Base-by-base conservation (phyloP, 2,113 vertebrate species). In the Tympanuchus pallidicinctus region DNA sequence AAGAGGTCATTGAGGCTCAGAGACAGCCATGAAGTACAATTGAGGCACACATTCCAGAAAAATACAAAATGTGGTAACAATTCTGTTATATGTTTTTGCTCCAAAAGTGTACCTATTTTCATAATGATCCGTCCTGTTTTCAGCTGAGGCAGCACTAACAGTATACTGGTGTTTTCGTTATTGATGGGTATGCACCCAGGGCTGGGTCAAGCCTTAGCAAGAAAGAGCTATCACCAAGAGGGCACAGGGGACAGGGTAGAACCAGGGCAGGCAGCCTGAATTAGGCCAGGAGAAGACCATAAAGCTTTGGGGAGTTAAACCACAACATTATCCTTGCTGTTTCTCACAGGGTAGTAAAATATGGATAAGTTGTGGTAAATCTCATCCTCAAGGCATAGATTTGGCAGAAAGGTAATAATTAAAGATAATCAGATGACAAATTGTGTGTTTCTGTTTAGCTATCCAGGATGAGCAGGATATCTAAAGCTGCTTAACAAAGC, bases 391-490 rank as follows among this genome's bases (percentile, higher is more conserved):
- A 56, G 36, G 11, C 40, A 59, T 24, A 81, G 30, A 67, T 86
- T 71, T 50, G 10, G 28, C 64, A 81, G 69, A 76, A 86, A 83
- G 22, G 24, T 83, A 81, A 71, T 56, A 81, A 84, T 67, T 66
- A 67, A 71, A 52, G n/a, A 52, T 52, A 81, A 64, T 13, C 14
- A 81, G 69, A 81, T 81, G 38, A 18, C 45, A 75, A 89, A 38
- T 6, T 21, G 13, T 2, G 3, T 40, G 16, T 65, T 79, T 88
- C 70, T 67, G 4, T 77, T 64, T 56, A 71, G 32, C 17, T 86
- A 90, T 89, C 28, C 42, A 67, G 25, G 13, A 50, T 77, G 60
- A 47, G 59, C 2, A 74, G 19, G 11, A 34, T 15, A 61, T 36
- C 19, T 61, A 38, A 91, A 88, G 21, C 14, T 85, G 54, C 17